Percentiles rank a stretch among this genome's conserved stretches.
Conservation (phyloP, 2,888 invertebrate genomes). For the Acanthosepion pharaonis region DNA sequence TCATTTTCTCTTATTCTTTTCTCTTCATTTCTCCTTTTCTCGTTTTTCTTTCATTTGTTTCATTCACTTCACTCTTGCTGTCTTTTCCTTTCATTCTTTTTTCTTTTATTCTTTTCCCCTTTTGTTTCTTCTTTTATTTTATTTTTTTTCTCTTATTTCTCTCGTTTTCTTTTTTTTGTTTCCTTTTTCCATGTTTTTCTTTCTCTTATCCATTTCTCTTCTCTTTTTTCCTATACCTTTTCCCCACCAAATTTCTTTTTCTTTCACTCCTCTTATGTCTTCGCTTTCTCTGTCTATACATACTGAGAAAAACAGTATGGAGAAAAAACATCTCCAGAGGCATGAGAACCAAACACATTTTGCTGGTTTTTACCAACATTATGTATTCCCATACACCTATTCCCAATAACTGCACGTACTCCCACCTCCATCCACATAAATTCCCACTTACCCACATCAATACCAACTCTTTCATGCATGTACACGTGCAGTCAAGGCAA, state of each 20-base stretch:
- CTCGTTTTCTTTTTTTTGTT: neutral
- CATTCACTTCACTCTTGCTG: neutral
- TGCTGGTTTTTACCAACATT: neutral
- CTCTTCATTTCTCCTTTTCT: neutral
- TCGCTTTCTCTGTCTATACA: neutral
- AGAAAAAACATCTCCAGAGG: neutral
- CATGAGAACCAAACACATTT: constrained; percentile 15
- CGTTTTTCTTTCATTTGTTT: neutral
- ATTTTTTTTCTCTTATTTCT: neutral
- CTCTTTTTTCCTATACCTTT: neutral
- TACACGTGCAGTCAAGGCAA: neutral
- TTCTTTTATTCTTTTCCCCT: neutral
- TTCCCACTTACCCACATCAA: too few relatives aligned
- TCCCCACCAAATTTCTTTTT: neutral
- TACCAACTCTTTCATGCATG: neutral
- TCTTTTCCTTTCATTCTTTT: neutral
- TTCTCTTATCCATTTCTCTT: neutral
- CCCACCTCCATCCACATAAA: neutral
- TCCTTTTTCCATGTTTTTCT: neutral
- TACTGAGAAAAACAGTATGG: neutral
- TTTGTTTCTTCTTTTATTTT: too few relatives aligned
- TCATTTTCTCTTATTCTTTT: neutral
- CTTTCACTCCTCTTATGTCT: neutral
- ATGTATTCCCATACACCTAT: constrained; percentile 33
- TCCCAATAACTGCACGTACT: neutral